Evolutionary conservation across 1,140 invertebrate genomes (phyloP), one percentile per base, ranked within the genome.

Genomic region (Telenomus remus): DNA sequence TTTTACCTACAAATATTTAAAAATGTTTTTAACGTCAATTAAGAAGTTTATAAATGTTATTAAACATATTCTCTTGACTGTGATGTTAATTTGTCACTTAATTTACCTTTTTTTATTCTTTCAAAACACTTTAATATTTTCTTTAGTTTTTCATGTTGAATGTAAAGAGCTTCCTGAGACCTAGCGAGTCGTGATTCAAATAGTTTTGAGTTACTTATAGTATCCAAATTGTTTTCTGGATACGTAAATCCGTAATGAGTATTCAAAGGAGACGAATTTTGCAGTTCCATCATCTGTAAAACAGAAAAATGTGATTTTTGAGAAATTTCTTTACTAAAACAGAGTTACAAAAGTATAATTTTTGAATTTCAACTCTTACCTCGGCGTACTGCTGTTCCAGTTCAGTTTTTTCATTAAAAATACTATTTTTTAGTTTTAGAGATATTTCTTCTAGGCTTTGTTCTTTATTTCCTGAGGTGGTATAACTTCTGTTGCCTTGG

Each of bases 391-490:
- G 92, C 75, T 91, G 89, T 75, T 92, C 91, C 35, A 93, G 80
- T 80, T 93, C 91, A 61, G 88, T 90, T 77, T 92, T 93, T 76
- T 92, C 91, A 81, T 91, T 87, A 80, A 91, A 89, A 78, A 92
- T 91, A 82, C 90, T 92, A 69, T 91, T 92, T 8, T 93, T 91
- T 42, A 93, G 82, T 84, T 92, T 92, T 42, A 94, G 83, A 11
- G 93, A 93, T 79, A 95, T 94, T 85, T 95, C 93, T 83, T 95
- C 93, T 65, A 95, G 88, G 82, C 93, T 94, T 43, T 90, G 87
- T 76, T 93, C 91, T 69, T 84, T 87, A 6, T 77, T 66, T 69
- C 69, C 83, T 88, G 50, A 5, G 60, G 81, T 35, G 4, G 48
- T 11, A 84, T 75, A 90, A 90, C 55, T 91, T 89, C 87, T 87